A percentile compares a stretch with the other conserved stretches of the same genome.
These are phyloP conservation scores for Lota lota DNA, from an alignment of 2,113 vertebrate species.

Conservation along the genomic window DNA sequence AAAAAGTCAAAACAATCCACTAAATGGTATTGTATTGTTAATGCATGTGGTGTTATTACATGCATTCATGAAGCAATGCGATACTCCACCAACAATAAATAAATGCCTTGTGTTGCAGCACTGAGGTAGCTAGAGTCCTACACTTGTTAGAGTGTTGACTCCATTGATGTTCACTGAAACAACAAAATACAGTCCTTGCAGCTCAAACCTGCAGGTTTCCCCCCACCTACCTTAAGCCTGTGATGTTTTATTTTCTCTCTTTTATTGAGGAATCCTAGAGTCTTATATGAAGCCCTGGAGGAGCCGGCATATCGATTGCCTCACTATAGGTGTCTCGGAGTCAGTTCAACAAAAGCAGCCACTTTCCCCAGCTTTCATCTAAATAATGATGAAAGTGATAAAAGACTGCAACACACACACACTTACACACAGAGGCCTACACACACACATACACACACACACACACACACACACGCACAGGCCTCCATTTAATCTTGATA, in stretches of 20 bases:
- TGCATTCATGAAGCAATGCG: too few relatives aligned
- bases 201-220: slow-evolving; percentile 18
- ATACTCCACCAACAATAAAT: too few relatives aligned
- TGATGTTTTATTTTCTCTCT: slow-evolving; percentile 49
- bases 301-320: slow-evolving; percentile 48
- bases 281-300: slow-evolving; percentile 54
- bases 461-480: not conserved
- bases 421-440: too few relatives aligned
- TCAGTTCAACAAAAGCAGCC: slow-evolving; percentile 34
- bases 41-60: too few relatives aligned
- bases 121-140: slow-evolving; percentile 29
- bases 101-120: not conserved
- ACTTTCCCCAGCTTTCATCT: slow-evolving; percentile 47
- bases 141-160: slow-evolving; percentile 37
- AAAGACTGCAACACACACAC: not conserved
- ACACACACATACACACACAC: not conserved
- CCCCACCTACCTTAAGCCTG: slow-evolving; percentile 25
- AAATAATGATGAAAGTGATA: slow-evolving; percentile 41
- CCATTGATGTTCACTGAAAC: slow-evolving; percentile 38
- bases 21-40: too few relatives aligned
- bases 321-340: slow-evolving; percentile 49
- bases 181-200: slow-evolving; percentile 21
- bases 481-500: slow-evolving; percentile 35
- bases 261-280: slow-evolving; percentile 47
- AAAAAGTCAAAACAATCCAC: too few relatives aligned